Evolutionary conservation across 2,797 vertebrate species (phyloP).

Genomic region (Enoplosus armatus): DNA sequence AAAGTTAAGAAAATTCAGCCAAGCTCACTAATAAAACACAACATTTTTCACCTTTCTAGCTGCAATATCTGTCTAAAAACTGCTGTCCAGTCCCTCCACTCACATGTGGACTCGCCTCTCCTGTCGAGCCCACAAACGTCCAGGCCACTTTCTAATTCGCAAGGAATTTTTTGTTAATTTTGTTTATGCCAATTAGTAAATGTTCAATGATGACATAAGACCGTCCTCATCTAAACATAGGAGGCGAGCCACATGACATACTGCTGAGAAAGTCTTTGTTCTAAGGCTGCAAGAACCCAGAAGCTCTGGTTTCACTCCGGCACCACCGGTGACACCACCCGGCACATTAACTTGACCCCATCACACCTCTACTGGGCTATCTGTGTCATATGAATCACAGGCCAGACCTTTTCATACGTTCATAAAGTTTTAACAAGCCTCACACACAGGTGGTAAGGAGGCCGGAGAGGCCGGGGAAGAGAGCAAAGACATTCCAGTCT

Average conservation of each 20-base stretch:
- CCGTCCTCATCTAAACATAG: neutral
- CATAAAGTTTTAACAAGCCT: constrained; percentile 74
- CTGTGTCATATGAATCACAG: constrained; percentile 61
- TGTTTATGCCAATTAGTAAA: too few species aligned
- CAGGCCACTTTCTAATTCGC: too few species aligned
- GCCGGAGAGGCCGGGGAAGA: constrained; percentile 3
- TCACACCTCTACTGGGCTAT: constrained; percentile 52
- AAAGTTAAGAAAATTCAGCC: too few species aligned
- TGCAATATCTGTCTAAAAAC: too few species aligned
- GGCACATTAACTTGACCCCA: constrained; percentile 45
- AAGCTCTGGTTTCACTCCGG: constrained; percentile 25
- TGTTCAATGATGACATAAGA: too few species aligned
- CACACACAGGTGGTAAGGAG: constrained; percentile 52
- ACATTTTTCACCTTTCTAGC: too few species aligned
- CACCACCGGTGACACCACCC: constrained; percentile 22
- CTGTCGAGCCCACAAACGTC: neutral
- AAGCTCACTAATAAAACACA: too few species aligned
- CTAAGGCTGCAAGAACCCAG: neutral
- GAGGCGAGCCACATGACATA: neutral
- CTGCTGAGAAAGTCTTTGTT: neutral
- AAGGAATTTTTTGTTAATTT: too few species aligned
- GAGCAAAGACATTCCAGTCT: constrained; percentile 46
- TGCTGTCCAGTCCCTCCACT: too few species aligned
- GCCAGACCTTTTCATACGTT: constrained; percentile 61
- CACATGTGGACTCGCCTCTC: neutral